Conservation (phyloP, 2,797 vertebrate genomes). For the Xiphophorus birchmanni region DNA sequence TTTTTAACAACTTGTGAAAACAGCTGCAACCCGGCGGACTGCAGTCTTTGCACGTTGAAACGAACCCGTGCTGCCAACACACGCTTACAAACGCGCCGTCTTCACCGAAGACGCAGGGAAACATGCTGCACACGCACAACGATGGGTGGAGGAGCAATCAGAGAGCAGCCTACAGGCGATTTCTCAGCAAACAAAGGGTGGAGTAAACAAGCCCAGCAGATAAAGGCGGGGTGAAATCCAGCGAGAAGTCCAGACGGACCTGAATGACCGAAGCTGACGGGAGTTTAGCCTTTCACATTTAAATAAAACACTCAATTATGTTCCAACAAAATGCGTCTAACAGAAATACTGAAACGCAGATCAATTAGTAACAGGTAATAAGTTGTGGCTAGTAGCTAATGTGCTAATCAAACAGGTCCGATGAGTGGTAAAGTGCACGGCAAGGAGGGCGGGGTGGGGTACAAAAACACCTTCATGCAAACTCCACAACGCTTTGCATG, state of each 20-base stretch:
- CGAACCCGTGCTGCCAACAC: conserved; percentile 53
- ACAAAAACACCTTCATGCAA: conserved; percentile 82
- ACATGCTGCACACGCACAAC: conserved; percentile 52
- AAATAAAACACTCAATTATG: conserved; percentile 23
- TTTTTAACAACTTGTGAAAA: conserved; percentile 35
- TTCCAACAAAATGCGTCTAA: conserved; percentile 12
- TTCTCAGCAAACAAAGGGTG: conserved; percentile 36
- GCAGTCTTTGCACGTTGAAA: conserved; percentile 43
- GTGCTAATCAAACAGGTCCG: conserved; percentile 44
- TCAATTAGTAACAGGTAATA: conserved; percentile 1
- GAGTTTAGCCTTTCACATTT: conserved; percentile 16
- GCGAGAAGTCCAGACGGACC: neutral
- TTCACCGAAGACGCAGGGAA: conserved; percentile 48
- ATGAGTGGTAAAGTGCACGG: conserved; percentile 73
- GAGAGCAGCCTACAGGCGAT: neutral
- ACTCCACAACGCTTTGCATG: conserved; percentile 83
- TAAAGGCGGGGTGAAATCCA: conserved; percentile 1
- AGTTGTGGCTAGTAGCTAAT: conserved; percentile 24
- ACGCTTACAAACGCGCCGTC: conserved; percentile 41
- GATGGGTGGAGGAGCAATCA: neutral
- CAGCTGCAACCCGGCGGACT: conserved; percentile 51
- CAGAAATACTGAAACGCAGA: neutral
- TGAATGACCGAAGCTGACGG: conserved; percentile 6
- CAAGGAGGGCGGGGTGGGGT: conserved; percentile 56
- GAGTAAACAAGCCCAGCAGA: conserved; percentile 43